Base-by-base conservation (phyloP, 2,888 invertebrate genomes). In the Phengaris alcon region DNA sequence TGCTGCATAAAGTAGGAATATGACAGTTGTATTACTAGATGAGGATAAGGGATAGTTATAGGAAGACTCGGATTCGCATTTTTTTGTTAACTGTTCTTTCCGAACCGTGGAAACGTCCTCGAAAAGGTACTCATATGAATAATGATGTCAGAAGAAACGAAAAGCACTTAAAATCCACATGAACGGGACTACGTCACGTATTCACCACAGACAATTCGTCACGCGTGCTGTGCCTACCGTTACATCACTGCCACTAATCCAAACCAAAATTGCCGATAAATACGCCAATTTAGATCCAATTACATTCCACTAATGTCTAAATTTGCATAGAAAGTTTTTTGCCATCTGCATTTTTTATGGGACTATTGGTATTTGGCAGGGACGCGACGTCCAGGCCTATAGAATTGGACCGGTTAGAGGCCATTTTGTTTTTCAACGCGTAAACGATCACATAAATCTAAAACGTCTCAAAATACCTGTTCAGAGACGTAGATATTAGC, bases 341-440 rank as follows among this genome's bases (percentile, higher is more conserved):
- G 10, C 35, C 72, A 84, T 84, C 82, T 82, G 81, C 81, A 80
- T 83, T 84, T 86, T 87, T 87, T 86, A 88, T 88, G 84, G 84
- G 85, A 86, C 84, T 83, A 78, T 83, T 84, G 87, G 84, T 86
- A 84, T 78, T 83, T 84, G 87, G 84, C 86, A 84, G 83, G 48
- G 51, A 15, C 72, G 35, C 82, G 81, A 84, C 83, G 83, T 84
- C 84, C 82, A 82, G 81, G 79, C 77, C 79, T 79, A 83, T 82
- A 81, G 80, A 82, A 82, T 81, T 82, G 82, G 82, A 85, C 83
- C 84, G 84, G 84, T 84, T 86, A 76, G 76, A 80, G 80, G 72
- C 72, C 54, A 82, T 79, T 79, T 81, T 79, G 78, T 82, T 82
- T 82, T 81, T 74, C 77, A 79, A 80, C 80, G 80, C 80, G 79